Conservation (phyloP, 2,888 invertebrate genomes). For the Pachymerium ferrugineum region DNA sequence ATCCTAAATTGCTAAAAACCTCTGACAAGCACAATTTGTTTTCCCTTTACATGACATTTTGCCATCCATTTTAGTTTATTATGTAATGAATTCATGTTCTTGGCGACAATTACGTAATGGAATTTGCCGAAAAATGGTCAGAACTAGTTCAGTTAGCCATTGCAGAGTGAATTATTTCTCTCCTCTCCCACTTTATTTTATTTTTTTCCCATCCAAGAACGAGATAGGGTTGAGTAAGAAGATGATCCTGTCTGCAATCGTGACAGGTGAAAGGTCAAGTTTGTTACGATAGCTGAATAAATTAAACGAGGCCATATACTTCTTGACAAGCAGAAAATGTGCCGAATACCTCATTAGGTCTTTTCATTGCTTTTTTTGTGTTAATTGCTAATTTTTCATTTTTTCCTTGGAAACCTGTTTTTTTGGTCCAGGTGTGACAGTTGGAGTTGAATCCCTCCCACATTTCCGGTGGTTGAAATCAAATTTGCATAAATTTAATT, state of each 20-base stretch:
- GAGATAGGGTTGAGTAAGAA: constrained; percentile 27
- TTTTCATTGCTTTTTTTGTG: constrained; percentile 22
- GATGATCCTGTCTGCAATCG: constrained; percentile 21
- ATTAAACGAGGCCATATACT: constrained; percentile 27
- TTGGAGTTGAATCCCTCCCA: neutral
- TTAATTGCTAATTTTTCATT: constrained; percentile 25
- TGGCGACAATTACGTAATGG: neutral
- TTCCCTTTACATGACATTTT: no score
- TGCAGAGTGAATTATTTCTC: constrained; percentile 4
- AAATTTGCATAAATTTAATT: neutral
- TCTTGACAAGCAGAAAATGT: constrained; percentile 25
- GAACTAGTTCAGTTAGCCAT: constrained; percentile 1
- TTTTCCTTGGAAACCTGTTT: constrained; percentile 12
- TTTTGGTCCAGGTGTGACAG: neutral
- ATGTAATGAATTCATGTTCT: no score
- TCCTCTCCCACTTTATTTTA: neutral
- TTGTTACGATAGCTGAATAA: constrained; percentile 22
- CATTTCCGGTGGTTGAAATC: neutral
- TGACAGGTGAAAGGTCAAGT: constrained; percentile 21
- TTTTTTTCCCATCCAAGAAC: neutral
- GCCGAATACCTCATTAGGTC: constrained; percentile 27
- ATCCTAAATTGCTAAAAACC: no score
- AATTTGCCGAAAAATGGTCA: neutral
- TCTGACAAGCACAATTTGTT: no score
- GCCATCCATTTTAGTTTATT: no score